Conservation (phyloP, 2,113 vertebrate species). For the Myiozetetes cayanensis region DNA sequence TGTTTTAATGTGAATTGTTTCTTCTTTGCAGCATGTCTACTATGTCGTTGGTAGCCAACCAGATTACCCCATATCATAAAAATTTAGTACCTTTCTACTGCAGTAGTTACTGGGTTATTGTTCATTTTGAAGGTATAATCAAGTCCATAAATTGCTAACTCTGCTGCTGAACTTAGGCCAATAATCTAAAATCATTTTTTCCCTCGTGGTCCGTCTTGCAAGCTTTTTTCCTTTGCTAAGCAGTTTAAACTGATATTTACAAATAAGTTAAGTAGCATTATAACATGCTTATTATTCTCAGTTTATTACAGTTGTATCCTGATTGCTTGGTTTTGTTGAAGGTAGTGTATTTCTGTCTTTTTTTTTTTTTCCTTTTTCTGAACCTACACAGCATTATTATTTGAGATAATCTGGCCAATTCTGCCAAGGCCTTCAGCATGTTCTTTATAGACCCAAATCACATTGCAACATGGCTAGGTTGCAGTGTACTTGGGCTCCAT, state of each 20-base stretch:
- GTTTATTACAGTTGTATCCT: constrained; percentile 8
- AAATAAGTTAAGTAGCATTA: constrained; percentile 9
- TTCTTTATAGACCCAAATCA: not conserved
- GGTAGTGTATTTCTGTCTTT: not conserved
- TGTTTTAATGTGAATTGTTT: constrained; percentile 58
- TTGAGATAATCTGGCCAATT: not conserved
- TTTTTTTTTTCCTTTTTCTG: not conserved
- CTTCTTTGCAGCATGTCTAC: constrained; percentile 53
- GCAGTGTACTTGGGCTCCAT: not conserved
- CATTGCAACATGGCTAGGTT: not conserved
- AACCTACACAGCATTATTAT: not conserved
- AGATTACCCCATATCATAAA: constrained; percentile 67
- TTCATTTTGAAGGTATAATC: constrained; percentile 73
- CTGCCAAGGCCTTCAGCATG: not conserved
- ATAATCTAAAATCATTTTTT: constrained; percentile 25
- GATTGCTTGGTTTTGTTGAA: not conserved
- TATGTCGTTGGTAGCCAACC: constrained; percentile 44
- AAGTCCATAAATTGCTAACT: constrained; percentile 70
- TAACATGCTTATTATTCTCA: not conserved
- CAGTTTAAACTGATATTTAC: constrained; percentile 41
- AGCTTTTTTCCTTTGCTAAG: not conserved
- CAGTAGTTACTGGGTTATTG: constrained; percentile 65
- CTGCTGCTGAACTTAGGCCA: constrained; percentile 56
- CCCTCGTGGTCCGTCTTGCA: not conserved
- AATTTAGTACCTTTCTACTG: constrained; percentile 66